Percentiles rank a stretch among this genome's conserved stretches.
phyloP scores from a whole-genome alignment of 2,888 invertebrate species.

The Synanthedon tipuliformis region DNA sequence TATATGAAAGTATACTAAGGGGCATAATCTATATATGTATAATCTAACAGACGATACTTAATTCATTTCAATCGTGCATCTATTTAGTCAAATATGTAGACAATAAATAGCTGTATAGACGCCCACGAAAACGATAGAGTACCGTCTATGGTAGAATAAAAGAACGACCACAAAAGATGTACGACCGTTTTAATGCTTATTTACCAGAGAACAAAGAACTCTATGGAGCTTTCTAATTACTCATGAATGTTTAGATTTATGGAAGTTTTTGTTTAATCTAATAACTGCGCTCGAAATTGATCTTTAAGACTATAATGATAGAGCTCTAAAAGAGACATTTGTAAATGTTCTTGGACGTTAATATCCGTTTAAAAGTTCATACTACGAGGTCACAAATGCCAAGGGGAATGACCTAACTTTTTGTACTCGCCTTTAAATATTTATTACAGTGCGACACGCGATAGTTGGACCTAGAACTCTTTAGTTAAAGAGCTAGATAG shows the following conservation, averaged over 20 bases:
- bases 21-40: too few relatives aligned
- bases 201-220: slow-evolving; percentile 36
- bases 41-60: too few relatives aligned
- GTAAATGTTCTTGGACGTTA: background rate
- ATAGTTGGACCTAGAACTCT: slow-evolving; percentile 16
- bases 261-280: slow-evolving; percentile 14
- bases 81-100: too few relatives aligned
- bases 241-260: slow-evolving; percentile 34
- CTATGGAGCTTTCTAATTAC: slow-evolving; percentile 49
- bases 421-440: slow-evolving; percentile 29
- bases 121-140: too few relatives aligned
- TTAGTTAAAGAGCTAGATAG: slow-evolving; percentile 14
- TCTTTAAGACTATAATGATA: slow-evolving; percentile 3
- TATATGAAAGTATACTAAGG: too few relatives aligned
- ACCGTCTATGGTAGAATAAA: background rate
- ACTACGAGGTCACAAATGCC: slow-evolving; percentile 52
- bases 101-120: too few relatives aligned
- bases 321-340: slow-evolving; percentile 1
- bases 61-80: too few relatives aligned
- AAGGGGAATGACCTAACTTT: slow-evolving; percentile 40
- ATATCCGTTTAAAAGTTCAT: slow-evolving; percentile 31
- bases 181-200: background rate
- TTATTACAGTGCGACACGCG: slow-evolving; percentile 34
- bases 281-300: background rate
- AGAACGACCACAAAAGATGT: background rate